Evolutionary conservation across 2,888 invertebrate genomes (phyloP), one percentile per base, ranked within the genome.

Genomic region (Altica lythri): DNA sequence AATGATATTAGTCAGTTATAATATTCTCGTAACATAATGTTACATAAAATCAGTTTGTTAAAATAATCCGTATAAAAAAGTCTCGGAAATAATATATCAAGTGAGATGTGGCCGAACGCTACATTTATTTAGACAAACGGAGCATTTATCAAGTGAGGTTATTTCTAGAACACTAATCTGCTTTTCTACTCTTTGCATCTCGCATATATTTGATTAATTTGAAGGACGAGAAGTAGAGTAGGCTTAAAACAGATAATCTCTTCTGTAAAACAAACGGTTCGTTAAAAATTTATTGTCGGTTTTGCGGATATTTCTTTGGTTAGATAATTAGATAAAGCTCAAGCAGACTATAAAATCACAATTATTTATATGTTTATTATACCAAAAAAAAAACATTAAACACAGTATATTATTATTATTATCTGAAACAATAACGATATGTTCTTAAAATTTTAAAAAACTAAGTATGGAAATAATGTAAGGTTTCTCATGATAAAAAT

Each of bases 31-130:
- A 30, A 30, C 5, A 38, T 17, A 47, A 4, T 4, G 13, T 48
- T 48, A 48, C 48, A 30, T 30, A 38, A 48, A 48, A 29, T 12
- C 14, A 48, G 48, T 38, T 48, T 48, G 48, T 48, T 48, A 48
- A 40, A 38, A 19, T 8, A 48, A 48, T 48, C n/a, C 43, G 35
- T 4, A 16, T 6, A 68, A 69, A 68, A 68, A 68, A 66, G 68
- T 65, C 68, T 71, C 71, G 71, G 71, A 71, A 71, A 71, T 71
- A 66, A 71, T 72, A 70, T 70, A 71, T 72, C 72, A 71, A 65
- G 62, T 62, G 68, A 64, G 68, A 69, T 68, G 68, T 66, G 65
- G 66, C 63, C 68, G 63, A 68, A 71, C 70, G 71, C 59, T 64
- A 71, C 70, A 72, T 72, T 72, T 72, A 68, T 67, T 66, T 60